phyloP scores from a whole-genome alignment of 1,140 invertebrate species.

The Drosophila nebulosa region DNA sequence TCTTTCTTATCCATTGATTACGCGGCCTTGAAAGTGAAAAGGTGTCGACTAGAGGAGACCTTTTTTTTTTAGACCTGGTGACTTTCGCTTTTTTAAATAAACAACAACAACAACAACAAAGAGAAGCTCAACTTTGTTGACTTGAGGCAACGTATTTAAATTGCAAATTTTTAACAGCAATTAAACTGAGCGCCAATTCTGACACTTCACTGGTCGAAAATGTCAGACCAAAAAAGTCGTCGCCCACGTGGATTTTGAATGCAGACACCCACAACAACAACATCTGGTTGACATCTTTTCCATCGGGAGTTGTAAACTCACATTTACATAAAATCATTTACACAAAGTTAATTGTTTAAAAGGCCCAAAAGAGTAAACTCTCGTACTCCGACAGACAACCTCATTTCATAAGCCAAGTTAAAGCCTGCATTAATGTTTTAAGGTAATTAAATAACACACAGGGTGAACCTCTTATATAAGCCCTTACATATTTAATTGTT shows the following conservation, averaged over 20 bases:
- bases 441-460: slow-evolving; percentile 68
- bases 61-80: slow-evolving; percentile 15
- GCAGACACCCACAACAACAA: slow-evolving; percentile 35
- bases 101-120: neutral
- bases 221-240: slow-evolving; percentile 29
- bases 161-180: slow-evolving; percentile 58
- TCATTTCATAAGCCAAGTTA: slow-evolving; percentile 61
- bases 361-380: slow-evolving; percentile 15
- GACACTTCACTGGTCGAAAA: slow-evolving; percentile 50
- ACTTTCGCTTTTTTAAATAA: slow-evolving; percentile 76
- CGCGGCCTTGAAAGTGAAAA: slow-evolving; percentile 80
- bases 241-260: slow-evolving; percentile 36
- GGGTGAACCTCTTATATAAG: slow-evolving; percentile 69
- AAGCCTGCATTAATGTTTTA: slow-evolving; percentile 52
- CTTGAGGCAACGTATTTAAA: slow-evolving; percentile 25
- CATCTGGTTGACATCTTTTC: neutral
- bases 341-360: slow-evolving; percentile 40
- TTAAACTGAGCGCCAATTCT: slow-evolving; percentile 59
- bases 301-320: slow-evolving; percentile 16
- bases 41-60: slow-evolving; percentile 56
- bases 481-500: slow-evolving; percentile 69
- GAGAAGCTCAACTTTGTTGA: slow-evolving; percentile 13
- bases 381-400: slow-evolving; percentile 55
- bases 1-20: slow-evolving; percentile 40
- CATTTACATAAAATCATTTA: slow-evolving; percentile 61